phyloP scores from a whole-genome alignment of 2,797 vertebrate species.

The Podarcis lilfordi region DNA sequence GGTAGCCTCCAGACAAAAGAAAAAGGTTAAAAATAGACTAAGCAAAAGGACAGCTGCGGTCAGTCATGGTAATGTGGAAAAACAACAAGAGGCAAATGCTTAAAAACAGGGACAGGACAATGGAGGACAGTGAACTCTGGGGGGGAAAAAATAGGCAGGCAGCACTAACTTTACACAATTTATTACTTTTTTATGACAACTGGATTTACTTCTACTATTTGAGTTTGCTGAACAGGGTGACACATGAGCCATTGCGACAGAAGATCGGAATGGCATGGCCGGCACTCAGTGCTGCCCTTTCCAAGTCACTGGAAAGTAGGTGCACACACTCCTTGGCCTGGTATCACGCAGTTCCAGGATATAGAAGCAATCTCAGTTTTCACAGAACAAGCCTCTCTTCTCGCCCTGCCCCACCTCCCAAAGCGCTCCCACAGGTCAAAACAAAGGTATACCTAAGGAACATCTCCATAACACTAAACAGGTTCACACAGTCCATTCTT shows the following conservation, averaged over 20 bases:
- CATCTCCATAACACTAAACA: no score
- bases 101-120: neutral
- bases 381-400: neutral
- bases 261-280: neutral
- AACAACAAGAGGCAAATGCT: neutral
- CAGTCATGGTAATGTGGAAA: neutral
- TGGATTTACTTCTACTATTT: neutral
- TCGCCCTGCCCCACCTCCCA: no score
- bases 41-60: neutral
- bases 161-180: neutral
- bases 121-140: neutral
- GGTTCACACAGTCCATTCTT: no score
- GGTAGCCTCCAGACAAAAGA: neutral
- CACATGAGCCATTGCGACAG: neutral
- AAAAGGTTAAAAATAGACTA: neutral
- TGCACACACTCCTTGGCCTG: neutral
- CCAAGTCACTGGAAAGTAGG: neutral
- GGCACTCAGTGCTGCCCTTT: slow-evolving; percentile 5
- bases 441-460: neutral
- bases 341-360: neutral
- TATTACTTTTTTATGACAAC: neutral
- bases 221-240: neutral
- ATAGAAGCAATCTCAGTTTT: neutral
- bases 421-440: neutral
- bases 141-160: neutral